A percentile compares a stretch with the other conserved stretches of the same genome.
Conservation (phyloP, 2,113 vertebrate species). For the Scatophagus argus region DNA sequence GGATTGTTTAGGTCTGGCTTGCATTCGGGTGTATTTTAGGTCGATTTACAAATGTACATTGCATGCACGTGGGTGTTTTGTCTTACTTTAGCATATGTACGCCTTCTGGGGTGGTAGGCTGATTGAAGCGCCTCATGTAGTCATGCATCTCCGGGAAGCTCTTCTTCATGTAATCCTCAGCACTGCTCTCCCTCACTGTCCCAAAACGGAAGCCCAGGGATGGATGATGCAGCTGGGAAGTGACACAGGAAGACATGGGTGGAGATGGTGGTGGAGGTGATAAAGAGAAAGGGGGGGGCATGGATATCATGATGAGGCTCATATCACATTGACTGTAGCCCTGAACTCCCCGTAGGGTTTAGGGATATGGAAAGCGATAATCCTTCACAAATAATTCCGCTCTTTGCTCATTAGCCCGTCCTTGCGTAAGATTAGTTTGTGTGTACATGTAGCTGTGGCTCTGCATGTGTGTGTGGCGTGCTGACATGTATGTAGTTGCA, state of each 20-base stretch:
- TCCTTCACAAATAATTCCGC: slow-evolving; percentile 56
- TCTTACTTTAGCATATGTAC: slow-evolving; percentile 92
- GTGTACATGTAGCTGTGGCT: not conserved
- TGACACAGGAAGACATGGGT: slow-evolving; percentile 37
- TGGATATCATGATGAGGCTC: slow-evolving; percentile 22
- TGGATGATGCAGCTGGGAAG: slow-evolving; percentile 91
- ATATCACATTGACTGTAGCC: slow-evolving; percentile 34
- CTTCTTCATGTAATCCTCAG: slow-evolving; percentile 95
- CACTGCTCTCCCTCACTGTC: slow-evolving; percentile 96
- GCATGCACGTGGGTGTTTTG: not conserved
- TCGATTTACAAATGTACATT: not conserved
- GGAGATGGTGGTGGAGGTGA: slow-evolving; percentile 77
- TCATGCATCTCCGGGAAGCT: slow-evolving; percentile 94
- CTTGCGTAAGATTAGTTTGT: slow-evolving; percentile 60
- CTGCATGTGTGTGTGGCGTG: not conserved
- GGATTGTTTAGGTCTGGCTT: not conserved
- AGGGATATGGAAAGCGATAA: slow-evolving; percentile 47
- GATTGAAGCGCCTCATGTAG: slow-evolving; percentile 90
- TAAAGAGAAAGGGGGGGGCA: not conserved
- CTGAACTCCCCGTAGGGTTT: slow-evolving; percentile 42
- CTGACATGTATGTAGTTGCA: slow-evolving; percentile 23
- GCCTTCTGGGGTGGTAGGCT: slow-evolving; percentile 91
- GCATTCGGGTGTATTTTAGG: not conserved
- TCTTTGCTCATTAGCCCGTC: slow-evolving; percentile 62
- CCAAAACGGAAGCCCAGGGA: slow-evolving; percentile 92